A percentile compares a stretch with the other conserved stretches of the same genome.
phyloP scores from a whole-genome alignment of 2,888 invertebrate species.

The Automeris io region DNA sequence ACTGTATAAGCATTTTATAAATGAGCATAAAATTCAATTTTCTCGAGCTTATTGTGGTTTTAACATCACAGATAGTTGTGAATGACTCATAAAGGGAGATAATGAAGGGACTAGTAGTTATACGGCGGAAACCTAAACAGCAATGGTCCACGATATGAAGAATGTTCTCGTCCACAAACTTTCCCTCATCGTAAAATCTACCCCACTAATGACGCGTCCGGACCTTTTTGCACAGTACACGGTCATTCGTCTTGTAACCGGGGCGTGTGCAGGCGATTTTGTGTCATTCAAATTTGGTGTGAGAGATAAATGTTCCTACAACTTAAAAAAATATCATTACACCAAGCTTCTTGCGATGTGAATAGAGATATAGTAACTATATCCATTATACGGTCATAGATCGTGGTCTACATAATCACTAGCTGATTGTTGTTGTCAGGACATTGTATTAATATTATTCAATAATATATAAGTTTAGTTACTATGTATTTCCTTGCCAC shows the following conservation, averaged over 20 bases:
- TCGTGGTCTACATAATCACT: no score
- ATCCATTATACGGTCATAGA: no score
- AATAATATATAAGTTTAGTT: no score
- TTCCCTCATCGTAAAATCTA: slow-evolving; percentile 48
- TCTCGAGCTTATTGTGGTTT: slow-evolving; percentile 39
- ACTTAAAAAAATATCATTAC: no score
- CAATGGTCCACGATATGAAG: slow-evolving; percentile 58
- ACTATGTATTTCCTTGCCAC: no score
- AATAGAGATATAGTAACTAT: no score
- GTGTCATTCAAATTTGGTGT: slow-evolving; percentile 30
- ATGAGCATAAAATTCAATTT: slow-evolving; percentile 47
- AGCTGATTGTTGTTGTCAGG: no score
- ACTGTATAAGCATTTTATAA: slow-evolving; percentile 39
- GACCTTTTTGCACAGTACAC: slow-evolving; percentile 62
- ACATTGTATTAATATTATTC: no score
- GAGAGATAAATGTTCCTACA: slow-evolving; percentile 40
- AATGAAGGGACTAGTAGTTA: slow-evolving; percentile 47
- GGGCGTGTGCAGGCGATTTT: slow-evolving; percentile 51
- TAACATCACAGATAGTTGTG: slow-evolving; percentile 55
- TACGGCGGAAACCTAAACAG: slow-evolving; percentile 47
- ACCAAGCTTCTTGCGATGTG: no score
- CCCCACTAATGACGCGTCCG: slow-evolving; percentile 60
- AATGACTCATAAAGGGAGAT: slow-evolving; percentile 43
- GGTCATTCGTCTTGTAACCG: slow-evolving; percentile 63
- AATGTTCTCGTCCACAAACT: slow-evolving; percentile 51